These are phyloP conservation scores for Apis mellifera DNA, from an alignment of 1,140 invertebrate species.

Conservation along the genomic window DNA sequence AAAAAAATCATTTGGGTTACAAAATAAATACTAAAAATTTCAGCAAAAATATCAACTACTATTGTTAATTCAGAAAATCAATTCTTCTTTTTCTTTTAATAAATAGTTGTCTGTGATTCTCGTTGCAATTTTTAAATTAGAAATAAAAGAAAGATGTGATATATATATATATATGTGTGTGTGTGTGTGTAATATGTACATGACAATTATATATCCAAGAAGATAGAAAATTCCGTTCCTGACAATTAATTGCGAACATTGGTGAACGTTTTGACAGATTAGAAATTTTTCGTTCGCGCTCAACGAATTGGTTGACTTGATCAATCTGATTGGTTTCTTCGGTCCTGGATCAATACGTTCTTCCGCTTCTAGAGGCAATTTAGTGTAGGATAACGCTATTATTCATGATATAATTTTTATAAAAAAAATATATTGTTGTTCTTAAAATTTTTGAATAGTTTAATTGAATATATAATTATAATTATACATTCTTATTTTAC, in stretches of 20 bases:
- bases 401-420: too few relatives aligned
- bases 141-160: neutral
- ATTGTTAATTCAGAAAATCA: constrained; percentile 10
- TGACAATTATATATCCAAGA: neutral
- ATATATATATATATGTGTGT: too few relatives aligned
- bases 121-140: neutral
- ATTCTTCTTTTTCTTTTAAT: constrained; percentile 17
- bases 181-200: neutral
- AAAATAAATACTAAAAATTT: constrained; percentile 28
- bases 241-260: constrained; percentile 3
- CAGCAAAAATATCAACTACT: neutral
- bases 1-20: neutral
- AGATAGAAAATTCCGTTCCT: too few relatives aligned
- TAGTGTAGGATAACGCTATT: too few relatives aligned
- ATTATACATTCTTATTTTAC: too few relatives aligned
- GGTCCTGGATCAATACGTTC: constrained; percentile 25
- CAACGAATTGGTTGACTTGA: constrained; percentile 1
- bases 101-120: neutral
- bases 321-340: constrained; percentile 34
- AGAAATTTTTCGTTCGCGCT: constrained; percentile 7
- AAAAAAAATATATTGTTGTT: too few relatives aligned
- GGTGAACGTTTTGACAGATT: neutral
- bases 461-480: too few relatives aligned
- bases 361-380: too few relatives aligned
- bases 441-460: too few relatives aligned